Base-by-base conservation (phyloP, 2,888 invertebrate species). In the Dicycla oo region DNA sequence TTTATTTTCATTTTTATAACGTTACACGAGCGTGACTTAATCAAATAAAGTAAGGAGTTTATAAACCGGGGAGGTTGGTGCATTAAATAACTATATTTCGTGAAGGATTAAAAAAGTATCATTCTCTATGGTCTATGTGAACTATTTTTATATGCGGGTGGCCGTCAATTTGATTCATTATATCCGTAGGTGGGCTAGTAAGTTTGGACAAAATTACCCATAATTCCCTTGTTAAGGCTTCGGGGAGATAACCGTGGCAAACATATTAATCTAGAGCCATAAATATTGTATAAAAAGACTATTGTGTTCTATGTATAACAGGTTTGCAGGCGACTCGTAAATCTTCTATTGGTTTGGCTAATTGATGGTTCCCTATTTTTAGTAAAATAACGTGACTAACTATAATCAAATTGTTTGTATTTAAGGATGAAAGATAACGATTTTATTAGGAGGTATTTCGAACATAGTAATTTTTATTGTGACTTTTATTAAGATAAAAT, bases 201-300 rank as follows among this genome's bases (percentile, higher is more conserved):
- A 90, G 89, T 92, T 90, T 87, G 87, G 87, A 91, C 88, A 88
- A 93, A 94, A 95, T 94, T 88, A 94, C 93, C 94, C 91, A 90
- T 95, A 94, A 95, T 95, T 93, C 89, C 91, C 94, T 95, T 92
- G 95, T 95, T 94, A 93, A 90, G 86, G 89, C 89, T 89, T 85
- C 73, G 78, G 87, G 88, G 89, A 92, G 89, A 92, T 92, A 91
- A 92, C 88, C 89, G 85, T 83, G 73, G 74, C 86, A 90, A 90
- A 93, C 92, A 88, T 93, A 94, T 94, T 94, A 94, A 94, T 95
- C 92, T 93, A 87, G 82, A 87, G 87, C 83, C 88, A 92, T 94
- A 93, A 94, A 93, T 92, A 89, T 87, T 79, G 83, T 80, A 76
- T 75, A 84, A 87, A 91, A 90, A 86, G 43, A 26, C 54, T 62